Base-by-base conservation (phyloP, 2,113 vertebrate genomes). In the Indicator maculatus region DNA sequence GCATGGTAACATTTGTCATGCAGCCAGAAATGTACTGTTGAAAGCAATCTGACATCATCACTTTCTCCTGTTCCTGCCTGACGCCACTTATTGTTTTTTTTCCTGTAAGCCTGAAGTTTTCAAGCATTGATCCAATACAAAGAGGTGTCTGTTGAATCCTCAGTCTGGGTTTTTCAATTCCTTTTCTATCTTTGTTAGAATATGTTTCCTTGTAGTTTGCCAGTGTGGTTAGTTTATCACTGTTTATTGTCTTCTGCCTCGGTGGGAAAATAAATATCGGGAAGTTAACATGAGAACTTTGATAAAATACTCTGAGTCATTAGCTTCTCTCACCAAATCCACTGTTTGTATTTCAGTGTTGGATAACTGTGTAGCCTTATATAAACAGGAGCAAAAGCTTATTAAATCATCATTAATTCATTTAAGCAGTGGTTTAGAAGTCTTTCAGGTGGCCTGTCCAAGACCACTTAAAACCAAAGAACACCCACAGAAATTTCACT, bases 211-310 rank as follows among this genome's bases (percentile, higher is more conserved):
- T 81, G 56, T 64, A 77, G 15, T 39, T 93, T 92, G 64, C 53
- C 76, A 78, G 9, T 45, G 26, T 12, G 33, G 61, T 50, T 61
- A 90, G 23, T 12, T 88, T 96, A 83, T 93, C 80, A 81, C 27
- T 45, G 3, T 52, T 4, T 53, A 78, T 64, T 90, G 26, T 85
- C 23, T 80, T 24, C 56, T 67, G 33, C 7, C 17, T 88, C 60
- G 50, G 69, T 88, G 76, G 59, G 79, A 90, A 93, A 90, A 76
- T 66, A 83, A 77, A 56, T 67, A 45, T 83, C 88, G 47, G 45
- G 41, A 67, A 53, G 31, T 71, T 71, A 78, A 77, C 31, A 11
- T 13, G 16, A 15, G n/a, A 86, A 3, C 63, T 55, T 26, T 47
- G 8, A 85, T 53, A 89, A 86, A 91, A 72, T 18, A 19, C 5